Evolutionary conservation across 2,888 invertebrate species (phyloP), one percentile per base, ranked within the genome.

Genomic region (Hirtodrosophila alboralis): DNA sequence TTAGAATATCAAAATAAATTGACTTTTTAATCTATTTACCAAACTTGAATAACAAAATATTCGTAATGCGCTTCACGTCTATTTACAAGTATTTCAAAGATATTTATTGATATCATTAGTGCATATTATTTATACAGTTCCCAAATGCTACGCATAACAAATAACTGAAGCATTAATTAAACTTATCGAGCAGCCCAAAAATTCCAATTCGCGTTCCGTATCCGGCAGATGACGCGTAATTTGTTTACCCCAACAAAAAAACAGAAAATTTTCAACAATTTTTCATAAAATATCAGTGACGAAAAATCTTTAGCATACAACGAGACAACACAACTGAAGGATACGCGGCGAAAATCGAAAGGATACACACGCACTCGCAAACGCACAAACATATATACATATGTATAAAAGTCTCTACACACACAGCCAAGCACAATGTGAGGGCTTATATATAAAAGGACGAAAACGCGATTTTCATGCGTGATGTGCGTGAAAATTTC

Each of bases 401-500:
- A 44, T 47, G 56, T 41, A 47, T 18, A 34, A 14, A 28, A 31
- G 7, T 26, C 8, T 13, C 36, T 18, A 44, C 23, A 52, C 37
- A 48, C 31, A 54, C 18, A 51, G 28, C 43, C 43, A 37, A 9
- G 16, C 12, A 14, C 26, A 38, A 12, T 51, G 45, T 44, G 40
- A 18, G 26, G 10, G n/a, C 37, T 65, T 73, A 70, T 63, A 9
- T 74, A 74, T n/a, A 21, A 5, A 23, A 45, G 28, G 13, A 61
- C 58, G 60, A 54, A 59, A 62, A 48, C 58, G 67, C 63, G 67
- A 72, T 36, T 67, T 76, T 65, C 71, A 83, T 78, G 77, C 80
- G 73, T 83, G 74, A 78, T 79, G 75, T 76, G 75, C 78, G 69
- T 76, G 64, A 40, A 74, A 78, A 83, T 80, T 83, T 83, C 80